Conservation (phyloP, 2,113 vertebrate genomes). For the Aleadryas rufinucha region DNA sequence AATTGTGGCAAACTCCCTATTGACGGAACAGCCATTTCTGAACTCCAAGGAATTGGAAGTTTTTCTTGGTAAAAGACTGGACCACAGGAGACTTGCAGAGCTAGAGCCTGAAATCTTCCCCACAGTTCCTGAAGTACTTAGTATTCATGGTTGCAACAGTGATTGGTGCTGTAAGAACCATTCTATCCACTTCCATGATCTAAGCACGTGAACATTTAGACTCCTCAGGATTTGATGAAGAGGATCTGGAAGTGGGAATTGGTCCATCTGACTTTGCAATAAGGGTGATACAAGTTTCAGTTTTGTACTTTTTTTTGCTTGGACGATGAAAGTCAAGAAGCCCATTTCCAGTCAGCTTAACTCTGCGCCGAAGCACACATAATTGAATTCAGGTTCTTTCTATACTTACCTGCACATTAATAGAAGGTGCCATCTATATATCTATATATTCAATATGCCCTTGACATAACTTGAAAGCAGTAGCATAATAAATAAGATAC, state of each 20-base stretch:
- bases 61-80: neutral
- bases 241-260: neutral
- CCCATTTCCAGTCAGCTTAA: neutral
- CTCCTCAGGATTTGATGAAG: neutral
- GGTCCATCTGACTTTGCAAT: neutral
- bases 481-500: slow-evolving; percentile 1
- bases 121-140: neutral
- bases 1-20: neutral
- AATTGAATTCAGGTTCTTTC: neutral
- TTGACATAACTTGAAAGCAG: slow-evolving; percentile 14
- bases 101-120: neutral
- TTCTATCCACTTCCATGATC: neutral
- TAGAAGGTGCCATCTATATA: neutral
- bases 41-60: neutral
- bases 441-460: neutral
- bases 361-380: neutral
- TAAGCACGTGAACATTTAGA: neutral
- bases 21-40: neutral
- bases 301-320: neutral
- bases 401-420: neutral
- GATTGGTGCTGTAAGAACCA: neutral
- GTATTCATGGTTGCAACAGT: neutral
- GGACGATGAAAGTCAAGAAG: neutral
- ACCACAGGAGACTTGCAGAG: neutral
- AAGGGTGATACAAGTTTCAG: neutral